Evolutionary conservation across 1,140 invertebrate species (phyloP).

Genomic region (Zaprionus camerounensis): DNA sequence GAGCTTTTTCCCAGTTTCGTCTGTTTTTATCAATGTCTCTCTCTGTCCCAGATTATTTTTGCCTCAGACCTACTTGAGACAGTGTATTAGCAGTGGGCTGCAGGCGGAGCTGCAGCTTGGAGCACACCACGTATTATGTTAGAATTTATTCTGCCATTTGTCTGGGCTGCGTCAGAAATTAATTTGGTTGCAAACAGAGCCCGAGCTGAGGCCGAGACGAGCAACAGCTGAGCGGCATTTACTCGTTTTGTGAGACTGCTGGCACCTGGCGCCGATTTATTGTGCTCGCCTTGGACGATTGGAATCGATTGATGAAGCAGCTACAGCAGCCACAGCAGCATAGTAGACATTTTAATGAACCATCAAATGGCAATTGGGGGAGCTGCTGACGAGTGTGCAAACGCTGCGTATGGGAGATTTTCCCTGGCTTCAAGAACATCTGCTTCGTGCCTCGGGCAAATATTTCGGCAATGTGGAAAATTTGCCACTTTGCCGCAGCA

Average conservation of each 20-base stretch:
- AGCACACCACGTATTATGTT: slow-evolving; percentile 18
- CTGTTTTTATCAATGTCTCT: background rate
- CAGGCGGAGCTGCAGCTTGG: slow-evolving; percentile 18
- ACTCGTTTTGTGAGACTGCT: slow-evolving; percentile 23
- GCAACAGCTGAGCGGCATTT: slow-evolving; percentile 17
- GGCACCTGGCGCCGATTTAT: slow-evolving; percentile 56
- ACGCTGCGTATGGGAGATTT: slow-evolving; percentile 76
- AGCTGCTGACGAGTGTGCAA: slow-evolving; percentile 35
- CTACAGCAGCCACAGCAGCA: background rate
- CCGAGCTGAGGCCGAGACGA: background rate
- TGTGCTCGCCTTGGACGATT: slow-evolving; percentile 44
- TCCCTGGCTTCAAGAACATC: slow-evolving; percentile 24
- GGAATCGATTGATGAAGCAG: slow-evolving; percentile 46
- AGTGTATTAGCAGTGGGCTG: slow-evolving; percentile 9
- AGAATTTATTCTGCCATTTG: slow-evolving; percentile 66
- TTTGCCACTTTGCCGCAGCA: slow-evolving; percentile 67
- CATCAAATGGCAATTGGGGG: slow-evolving; percentile 70
- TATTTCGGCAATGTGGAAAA: slow-evolving; percentile 67
- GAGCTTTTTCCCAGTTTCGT: background rate
- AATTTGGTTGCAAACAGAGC: slow-evolving; percentile 36
- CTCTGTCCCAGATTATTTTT: background rate
- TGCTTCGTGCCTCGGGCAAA: slow-evolving; percentile 36
- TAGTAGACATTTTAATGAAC: slow-evolving; percentile 65
- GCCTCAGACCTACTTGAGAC: slow-evolving; percentile 15
- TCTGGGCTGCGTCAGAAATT: slow-evolving; percentile 52